phyloP scores from a whole-genome alignment of 2,797 vertebrate genomes.

The Oceanodroma leucorhoa region DNA sequence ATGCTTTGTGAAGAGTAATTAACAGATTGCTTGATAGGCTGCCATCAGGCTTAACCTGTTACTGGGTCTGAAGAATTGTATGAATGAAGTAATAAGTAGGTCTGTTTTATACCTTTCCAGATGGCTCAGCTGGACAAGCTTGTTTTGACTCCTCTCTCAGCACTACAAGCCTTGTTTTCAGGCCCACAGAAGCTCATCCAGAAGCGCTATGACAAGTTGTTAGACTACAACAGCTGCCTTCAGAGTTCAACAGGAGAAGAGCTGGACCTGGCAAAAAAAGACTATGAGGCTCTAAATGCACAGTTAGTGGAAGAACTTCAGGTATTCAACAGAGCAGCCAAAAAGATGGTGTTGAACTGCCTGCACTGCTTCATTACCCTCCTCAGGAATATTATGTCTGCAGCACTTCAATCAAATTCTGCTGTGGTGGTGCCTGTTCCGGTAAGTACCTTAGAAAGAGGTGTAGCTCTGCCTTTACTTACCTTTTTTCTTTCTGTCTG shows the following conservation, averaged over 20 bases:
- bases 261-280: conserved; percentile 83
- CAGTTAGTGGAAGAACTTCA: conserved; percentile 93
- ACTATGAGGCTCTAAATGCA: conserved; percentile 93
- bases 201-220: conserved; percentile 95
- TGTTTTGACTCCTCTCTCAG: conserved; percentile 84
- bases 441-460: conserved; percentile 73
- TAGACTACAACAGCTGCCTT: conserved; percentile 89
- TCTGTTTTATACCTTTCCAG: conserved; percentile 66
- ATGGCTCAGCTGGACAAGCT: conserved; percentile 80
- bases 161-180: conserved; percentile 87
- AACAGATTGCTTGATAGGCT: not conserved
- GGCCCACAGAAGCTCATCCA: conserved; percentile 96
- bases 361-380: conserved; percentile 80
- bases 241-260: conserved; percentile 82
- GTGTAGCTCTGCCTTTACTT: not conserved
- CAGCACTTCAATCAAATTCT: conserved; percentile 70
- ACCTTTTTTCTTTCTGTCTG: not conserved
- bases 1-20: not conserved
- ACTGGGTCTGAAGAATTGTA: not conserved
- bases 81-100: not conserved
- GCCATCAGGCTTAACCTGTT: not conserved
- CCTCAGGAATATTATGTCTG: conserved; percentile 76
- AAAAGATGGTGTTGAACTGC: conserved; percentile 84
- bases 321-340: conserved; percentile 85
- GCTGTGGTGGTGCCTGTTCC: conserved; percentile 74